Base-by-base conservation (phyloP, 2,888 invertebrate genomes). In the Orthosia cruda region DNA sequence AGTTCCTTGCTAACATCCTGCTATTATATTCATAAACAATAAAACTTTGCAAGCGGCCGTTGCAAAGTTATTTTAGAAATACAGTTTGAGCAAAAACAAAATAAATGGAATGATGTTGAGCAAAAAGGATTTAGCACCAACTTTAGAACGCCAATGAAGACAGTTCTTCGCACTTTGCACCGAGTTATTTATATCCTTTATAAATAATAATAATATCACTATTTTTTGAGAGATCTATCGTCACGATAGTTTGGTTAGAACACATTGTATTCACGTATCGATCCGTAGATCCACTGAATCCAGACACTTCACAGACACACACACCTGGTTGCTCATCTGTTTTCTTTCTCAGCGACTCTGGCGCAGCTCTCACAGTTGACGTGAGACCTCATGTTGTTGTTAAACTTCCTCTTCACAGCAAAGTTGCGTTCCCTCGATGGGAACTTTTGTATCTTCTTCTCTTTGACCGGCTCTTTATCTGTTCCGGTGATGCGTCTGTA, bases 381-480 rank as follows among this genome's bases (percentile, higher is more conserved):
- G 80, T 95, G 95, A 2, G 96, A 93, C 52, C 93, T 89, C 79
- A 93, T 89, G 84, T 96, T 96, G 78, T 95, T 96, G 83, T 96
- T 97, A 81, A 97, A 97, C 73, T 89, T 90, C 84, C 98, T 97
- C 70, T 98, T 95, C 59, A 98, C 97, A 55, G 98, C 98, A 89
- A 97, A 97, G 91, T 98, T 97, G 83, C 98, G 97, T 89, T 98
- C 98, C 59, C 98, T 96, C 1, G 97, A 97, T 1, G 97, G 98
- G 91, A 98, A 98, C 88, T 97, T 97, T 71, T 98, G 97, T 86
- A 95, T 93, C 77, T 93, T 95, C 77, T 89, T 91, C 63, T 89
- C 88, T 65, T 89, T 91, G 18, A 82, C 70, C 13, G 88, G 84
- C 32, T 94, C 93, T 69, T 89, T 91, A 58, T 94, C 94, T 20